Base-by-base conservation (phyloP, 2,888 invertebrate species). In the Heteromurus nitidus region DNA sequence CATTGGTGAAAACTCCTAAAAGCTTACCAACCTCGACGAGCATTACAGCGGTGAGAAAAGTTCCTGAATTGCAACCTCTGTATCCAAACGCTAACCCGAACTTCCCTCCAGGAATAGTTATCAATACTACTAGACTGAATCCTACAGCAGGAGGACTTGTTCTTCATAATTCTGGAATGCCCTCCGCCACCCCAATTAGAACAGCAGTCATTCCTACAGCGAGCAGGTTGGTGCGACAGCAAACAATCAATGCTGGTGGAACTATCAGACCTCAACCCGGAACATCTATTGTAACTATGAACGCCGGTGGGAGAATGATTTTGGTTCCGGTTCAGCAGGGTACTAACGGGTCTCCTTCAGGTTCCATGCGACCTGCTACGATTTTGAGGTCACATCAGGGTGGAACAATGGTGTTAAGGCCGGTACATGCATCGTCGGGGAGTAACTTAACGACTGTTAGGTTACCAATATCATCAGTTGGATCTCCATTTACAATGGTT, bases 61-160 rank as follows among this genome's bases (percentile, higher is more conserved):
- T 53, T 3, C 55, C 36, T 9, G 31, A 55, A 1, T 36, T 69
- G n/a, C 31, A 18, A 5, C 30, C 53, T 30, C 7, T 47, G n/a
- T 2, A 30, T 13, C 9, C 47, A 1, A 65, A 28, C 7, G 2
- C 18, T n/a, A 47, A 47, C 44, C 24, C 24, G 3, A 24, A 24
- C n/a, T 16, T 20, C 11, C 69, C 53, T 20, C 69, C 30, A 16
- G 69, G 69, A 30, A 22, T 53, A 5, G 20, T 69, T 9, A 31
- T 69, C 30, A 69, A 69, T n/a, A 53, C 69, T 28, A 69, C 5
- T n/a, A 68, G 53, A 53, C 9, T 68, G n/a, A 30, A 5, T 20
- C 31, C 50, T 26, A 5, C 28, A 1, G 20, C 22, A 42, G n/a
- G n/a, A n/a, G n/a, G n/a, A n/a, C n/a, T n/a, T n/a, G n/a, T n/a